phyloP scores from a whole-genome alignment of 2,113 vertebrate species.

The Pogonocichla stellata region DNA sequence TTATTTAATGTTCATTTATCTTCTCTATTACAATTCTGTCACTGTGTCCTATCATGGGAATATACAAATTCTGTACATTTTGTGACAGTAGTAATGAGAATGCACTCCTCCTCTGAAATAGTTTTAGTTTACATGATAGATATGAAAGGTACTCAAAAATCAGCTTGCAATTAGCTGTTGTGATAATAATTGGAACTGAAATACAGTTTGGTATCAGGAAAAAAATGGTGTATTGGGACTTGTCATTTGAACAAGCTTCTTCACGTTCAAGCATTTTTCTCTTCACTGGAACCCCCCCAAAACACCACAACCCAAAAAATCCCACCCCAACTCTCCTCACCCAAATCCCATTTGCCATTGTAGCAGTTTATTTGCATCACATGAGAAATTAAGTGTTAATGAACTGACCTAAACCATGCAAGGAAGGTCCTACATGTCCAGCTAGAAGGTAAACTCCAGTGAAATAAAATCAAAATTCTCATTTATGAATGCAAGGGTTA shows the following conservation, averaged over 20 bases:
- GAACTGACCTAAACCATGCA: not conserved
- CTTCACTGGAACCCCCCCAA: not conserved
- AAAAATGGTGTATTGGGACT: not conserved
- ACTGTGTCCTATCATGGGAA: not conserved
- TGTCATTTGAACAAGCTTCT: not conserved
- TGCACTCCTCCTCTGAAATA: not conserved
- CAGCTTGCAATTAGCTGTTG: not conserved
- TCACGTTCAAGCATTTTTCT: not conserved
- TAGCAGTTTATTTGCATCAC: not conserved
- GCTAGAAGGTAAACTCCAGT: not conserved
- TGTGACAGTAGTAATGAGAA: not conserved
- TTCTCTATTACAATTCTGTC: not conserved
- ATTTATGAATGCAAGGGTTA: not conserved
- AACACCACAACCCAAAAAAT: not conserved
- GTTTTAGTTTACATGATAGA: not conserved
- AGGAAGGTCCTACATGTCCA: not conserved
- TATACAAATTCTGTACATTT: not conserved
- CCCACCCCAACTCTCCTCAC: not conserved
- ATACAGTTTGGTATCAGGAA: not conserved
- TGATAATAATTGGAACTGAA: not conserved
- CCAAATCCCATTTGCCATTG: not conserved
- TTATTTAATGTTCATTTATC: slow-evolving; percentile 1
- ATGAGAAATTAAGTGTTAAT: not conserved
- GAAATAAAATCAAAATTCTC: not conserved
- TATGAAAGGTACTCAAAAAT: not conserved